Percentiles rank a stretch among this genome's conserved stretches.
These are phyloP conservation scores for Scolopax bukidnonensis DNA, from an alignment of 2,797 vertebrate genomes.

Conservation along the genomic window DNA sequence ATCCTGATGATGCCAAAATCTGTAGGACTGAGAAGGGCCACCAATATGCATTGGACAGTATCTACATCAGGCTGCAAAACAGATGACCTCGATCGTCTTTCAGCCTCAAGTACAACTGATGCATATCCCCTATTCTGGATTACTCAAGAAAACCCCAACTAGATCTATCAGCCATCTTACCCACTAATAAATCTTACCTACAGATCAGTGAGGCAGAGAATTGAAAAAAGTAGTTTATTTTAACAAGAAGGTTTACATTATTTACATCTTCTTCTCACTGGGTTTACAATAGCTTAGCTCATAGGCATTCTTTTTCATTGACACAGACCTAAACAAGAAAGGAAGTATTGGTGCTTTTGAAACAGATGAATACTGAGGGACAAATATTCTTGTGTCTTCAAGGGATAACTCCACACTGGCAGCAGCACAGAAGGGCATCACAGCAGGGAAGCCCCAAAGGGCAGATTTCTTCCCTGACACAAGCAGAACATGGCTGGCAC, in stretches of 20 bases:
- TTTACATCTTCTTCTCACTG: neutral
- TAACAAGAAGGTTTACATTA: neutral
- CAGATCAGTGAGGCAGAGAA: neutral
- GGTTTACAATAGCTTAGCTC: neutral
- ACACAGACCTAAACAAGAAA: slow-evolving; percentile 5
- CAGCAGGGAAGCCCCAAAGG: slow-evolving; percentile 26
- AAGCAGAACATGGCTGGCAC: accelerated
- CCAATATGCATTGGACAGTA: neutral
- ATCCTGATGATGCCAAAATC: neutral
- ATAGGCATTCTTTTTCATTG: neutral
- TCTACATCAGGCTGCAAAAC: neutral
- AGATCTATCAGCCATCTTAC: neutral
- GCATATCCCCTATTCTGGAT: neutral
- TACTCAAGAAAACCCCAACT: neutral
- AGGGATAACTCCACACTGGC: neutral
- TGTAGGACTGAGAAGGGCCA: neutral
- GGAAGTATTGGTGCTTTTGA: neutral
- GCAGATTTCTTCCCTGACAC: slow-evolving; percentile 20
- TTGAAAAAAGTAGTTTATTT: neutral
- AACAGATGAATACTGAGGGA: neutral
- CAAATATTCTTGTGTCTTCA: neutral
- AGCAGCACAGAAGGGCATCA: neutral
- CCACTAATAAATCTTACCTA: neutral
- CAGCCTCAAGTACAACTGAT: neutral
- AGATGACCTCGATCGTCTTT: neutral